Conservation (phyloP, 2,888 invertebrate genomes). For the Idaea aversata region DNA sequence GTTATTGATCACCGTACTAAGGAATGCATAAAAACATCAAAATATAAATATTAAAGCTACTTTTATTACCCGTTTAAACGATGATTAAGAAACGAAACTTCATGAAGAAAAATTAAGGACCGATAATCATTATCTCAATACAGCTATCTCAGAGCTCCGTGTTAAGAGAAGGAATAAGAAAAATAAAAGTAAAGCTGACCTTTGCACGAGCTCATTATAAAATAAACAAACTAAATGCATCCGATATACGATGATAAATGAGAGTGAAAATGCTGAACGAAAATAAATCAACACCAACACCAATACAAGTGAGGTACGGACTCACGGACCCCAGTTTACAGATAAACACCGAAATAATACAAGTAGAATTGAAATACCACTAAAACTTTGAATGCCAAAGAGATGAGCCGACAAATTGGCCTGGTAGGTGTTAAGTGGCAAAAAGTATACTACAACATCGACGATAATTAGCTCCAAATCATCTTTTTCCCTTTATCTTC, state of each 20-base stretch:
- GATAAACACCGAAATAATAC: conserved; percentile 33
- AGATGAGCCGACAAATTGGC: conserved; percentile 60
- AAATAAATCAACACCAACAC: conserved; percentile 44
- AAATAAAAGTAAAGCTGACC: conserved; percentile 27
- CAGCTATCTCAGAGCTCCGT: conserved; percentile 27
- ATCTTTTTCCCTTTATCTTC: conserved; percentile 72
- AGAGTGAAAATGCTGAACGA: conserved; percentile 36
- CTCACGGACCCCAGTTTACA: conserved; percentile 25
- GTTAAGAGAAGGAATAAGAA: conserved; percentile 27
- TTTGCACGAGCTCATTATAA: conserved; percentile 45
- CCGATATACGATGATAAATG: conserved; percentile 52
- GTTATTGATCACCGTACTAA: conserved; percentile 12
- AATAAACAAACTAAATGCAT: conserved; percentile 53
- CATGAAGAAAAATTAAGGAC: conserved; percentile 17
- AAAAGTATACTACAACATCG: conserved; percentile 60
- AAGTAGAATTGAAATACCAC: conserved; percentile 25
- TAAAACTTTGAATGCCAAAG: conserved; percentile 46
- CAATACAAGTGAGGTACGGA: conserved; percentile 6
- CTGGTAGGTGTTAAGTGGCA: conserved; percentile 69
- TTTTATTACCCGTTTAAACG: conserved; percentile 5
- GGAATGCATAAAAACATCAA: neutral
- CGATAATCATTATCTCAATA: conserved; percentile 22
- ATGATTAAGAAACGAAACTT: conserved; percentile 17
- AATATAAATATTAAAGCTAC: neutral
- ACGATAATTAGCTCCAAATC: conserved; percentile 75